Evolutionary conservation across 2,797 vertebrate genomes (phyloP), one percentile per base, ranked within the genome.

Genomic region (Pseudochirops corinnae): DNA sequence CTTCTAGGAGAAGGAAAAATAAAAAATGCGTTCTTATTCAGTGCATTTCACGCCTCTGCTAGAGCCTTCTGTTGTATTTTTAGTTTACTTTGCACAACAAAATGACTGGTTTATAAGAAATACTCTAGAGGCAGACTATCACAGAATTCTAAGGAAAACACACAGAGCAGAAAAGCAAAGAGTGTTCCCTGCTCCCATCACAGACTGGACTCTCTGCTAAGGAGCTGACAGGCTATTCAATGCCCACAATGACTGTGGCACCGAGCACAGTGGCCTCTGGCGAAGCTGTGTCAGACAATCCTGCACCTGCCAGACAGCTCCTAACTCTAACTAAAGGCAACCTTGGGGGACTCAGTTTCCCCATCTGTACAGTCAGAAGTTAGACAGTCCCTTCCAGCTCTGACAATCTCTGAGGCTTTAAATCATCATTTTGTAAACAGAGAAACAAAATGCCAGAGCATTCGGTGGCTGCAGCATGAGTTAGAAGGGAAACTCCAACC

Each of bases 1-100:
- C 98, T 99, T 99, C 99, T 99, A 96, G 94, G 92, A 96, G 21
- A 94, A 97, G 95, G 29, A 95, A 96, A 97, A 52, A 93, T 53
- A 91, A 33, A 87, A 92, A 56, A 39, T 74, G 56, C 26, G 55
- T 0, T 90, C 29, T 39, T 92, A 92, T 90, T 94, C 16, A 53
- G 53, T 13, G 4, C 1, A 62, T 62, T 33, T 13, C 31, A 33
- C 10, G 60, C 0, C 31, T 33, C 13, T 33, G 33, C 62, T 18
- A n/a, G 62, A 39, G 2, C 16, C 4, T 33, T 67, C 62, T 6
- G 5, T 18, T 16, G 1, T 67, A n/a, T 67, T 67, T n/a, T 67
- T n/a, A 33, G 33, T n/a, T 16, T 67, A 67, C n/a, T n/a, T 67
- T 33, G 31, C 62, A n/a, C 33, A 74, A 74, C 7, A n/a, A 33